A percentile compares a stretch with the other conserved stretches of the same genome.
phyloP scores from a whole-genome alignment of 1,140 invertebrate species.

The Harlomillsia oculata region DNA sequence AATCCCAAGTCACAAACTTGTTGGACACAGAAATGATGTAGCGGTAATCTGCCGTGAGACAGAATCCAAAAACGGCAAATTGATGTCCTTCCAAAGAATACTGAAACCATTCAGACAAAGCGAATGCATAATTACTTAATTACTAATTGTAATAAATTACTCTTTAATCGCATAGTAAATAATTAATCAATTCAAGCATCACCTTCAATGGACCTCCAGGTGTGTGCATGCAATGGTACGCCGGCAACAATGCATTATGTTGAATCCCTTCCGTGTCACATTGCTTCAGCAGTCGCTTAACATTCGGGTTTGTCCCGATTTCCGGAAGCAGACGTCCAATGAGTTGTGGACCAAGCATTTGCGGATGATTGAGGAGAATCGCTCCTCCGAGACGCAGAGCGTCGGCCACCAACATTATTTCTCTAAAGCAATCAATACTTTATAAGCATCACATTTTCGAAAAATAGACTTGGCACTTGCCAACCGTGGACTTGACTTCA shows the following conservation, averaged over 20 bases:
- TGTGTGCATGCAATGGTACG: constrained; percentile 91
- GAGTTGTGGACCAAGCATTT: constrained; percentile 92
- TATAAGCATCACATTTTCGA: too few species aligned
- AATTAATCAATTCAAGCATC: constrained; percentile 10
- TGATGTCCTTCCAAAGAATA: constrained; percentile 96
- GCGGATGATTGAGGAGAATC: constrained; percentile 77
- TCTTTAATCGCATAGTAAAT: not conserved
- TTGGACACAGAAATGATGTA: constrained; percentile 95
- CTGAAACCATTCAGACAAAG: constrained; percentile 41
- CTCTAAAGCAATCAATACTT: constrained; percentile 48
- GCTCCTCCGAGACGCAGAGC: constrained; percentile 83
- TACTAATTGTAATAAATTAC: not conserved
- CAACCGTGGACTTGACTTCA: too few species aligned
- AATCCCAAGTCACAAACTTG: constrained; percentile 93
- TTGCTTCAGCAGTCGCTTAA: constrained; percentile 74
- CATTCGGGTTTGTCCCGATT: constrained; percentile 70
- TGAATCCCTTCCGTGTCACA: constrained; percentile 78
- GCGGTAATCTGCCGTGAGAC: constrained; percentile 78
- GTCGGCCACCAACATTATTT: constrained; percentile 87
- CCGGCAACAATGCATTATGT: constrained; percentile 79
- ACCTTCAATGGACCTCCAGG: constrained; percentile 94
- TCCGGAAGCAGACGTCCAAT: constrained; percentile 86
- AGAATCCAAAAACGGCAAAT: constrained; percentile 93
- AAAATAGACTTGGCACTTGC: too few species aligned
- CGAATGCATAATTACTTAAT: not conserved